A percentile compares a stretch with the other conserved stretches of the same genome.
These are phyloP conservation scores for Cheilosia urbana DNA, from an alignment of 2,888 invertebrate species.

Conservation along the genomic window DNA sequence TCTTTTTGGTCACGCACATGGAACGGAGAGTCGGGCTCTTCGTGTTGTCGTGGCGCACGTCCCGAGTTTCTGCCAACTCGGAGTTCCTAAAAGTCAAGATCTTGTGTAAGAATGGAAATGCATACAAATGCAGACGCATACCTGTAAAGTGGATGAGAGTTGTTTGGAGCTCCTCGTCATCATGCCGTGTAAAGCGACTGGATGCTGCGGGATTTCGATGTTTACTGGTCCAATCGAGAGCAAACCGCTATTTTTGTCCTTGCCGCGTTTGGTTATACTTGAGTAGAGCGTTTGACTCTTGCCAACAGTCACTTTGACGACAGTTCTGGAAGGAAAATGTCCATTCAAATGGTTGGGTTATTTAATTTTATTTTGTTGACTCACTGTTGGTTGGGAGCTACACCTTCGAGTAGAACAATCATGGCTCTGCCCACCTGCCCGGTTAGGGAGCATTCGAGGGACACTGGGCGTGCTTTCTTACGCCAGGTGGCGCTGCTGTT, in stretches of 20 bases:
- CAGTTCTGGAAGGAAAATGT: slow-evolving; percentile 87
- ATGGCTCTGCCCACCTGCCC: slow-evolving; percentile 96
- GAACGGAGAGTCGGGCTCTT: slow-evolving; percentile 85
- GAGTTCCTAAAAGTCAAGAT: slow-evolving; percentile 86
- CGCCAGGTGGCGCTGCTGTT: slow-evolving; percentile 96
- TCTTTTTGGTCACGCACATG: slow-evolving; percentile 81
- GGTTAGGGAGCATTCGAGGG: slow-evolving; percentile 90
- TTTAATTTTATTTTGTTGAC: slow-evolving; percentile 76
- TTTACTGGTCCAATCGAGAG: slow-evolving; percentile 95
- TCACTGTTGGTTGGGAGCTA: slow-evolving; percentile 94
- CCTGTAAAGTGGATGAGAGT: slow-evolving; percentile 95
- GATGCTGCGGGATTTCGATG: slow-evolving; percentile 99
- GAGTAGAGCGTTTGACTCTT: slow-evolving; percentile 97
- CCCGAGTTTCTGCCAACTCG: slow-evolving; percentile 92
- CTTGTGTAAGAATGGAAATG: not conserved
- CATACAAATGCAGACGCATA: slow-evolving; percentile 77
- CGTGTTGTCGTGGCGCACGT: slow-evolving; percentile 87
- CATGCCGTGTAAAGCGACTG: slow-evolving; percentile 98
- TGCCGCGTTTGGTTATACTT: slow-evolving; percentile 89
- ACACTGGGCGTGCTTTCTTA: slow-evolving; percentile 90
- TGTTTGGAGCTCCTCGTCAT: slow-evolving; percentile 97
- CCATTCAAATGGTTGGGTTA: not conserved
- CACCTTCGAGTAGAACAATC: slow-evolving; percentile 96
- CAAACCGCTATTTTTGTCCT: slow-evolving; percentile 92
- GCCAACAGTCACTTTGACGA: slow-evolving; percentile 95